Conservation (phyloP, 2,888 invertebrate genomes). For the Cacoxenus indagator region DNA sequence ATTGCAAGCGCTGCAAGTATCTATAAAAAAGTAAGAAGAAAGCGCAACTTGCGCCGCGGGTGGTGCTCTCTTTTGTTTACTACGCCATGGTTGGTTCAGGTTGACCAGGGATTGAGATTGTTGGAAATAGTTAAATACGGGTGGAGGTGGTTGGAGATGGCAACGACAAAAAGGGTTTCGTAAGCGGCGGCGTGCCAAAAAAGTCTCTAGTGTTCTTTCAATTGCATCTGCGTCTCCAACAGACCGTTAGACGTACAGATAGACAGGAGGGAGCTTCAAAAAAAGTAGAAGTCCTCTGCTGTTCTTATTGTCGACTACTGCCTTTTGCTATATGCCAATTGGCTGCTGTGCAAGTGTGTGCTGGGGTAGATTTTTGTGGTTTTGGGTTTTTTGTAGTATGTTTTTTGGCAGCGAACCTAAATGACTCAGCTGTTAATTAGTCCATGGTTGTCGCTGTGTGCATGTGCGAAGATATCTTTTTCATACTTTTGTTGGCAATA, state of each 20-base stretch:
- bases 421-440: constrained; percentile 7
- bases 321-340: not conserved
- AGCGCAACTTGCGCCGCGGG: no score
- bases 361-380: not conserved
- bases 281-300: not conserved
- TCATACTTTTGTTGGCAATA: no score
- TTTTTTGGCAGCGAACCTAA: not conserved
- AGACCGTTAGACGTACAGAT: no score
- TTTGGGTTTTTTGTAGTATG: not conserved
- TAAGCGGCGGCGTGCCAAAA: constrained; percentile 3
- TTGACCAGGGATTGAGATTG: no score
- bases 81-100: no score
- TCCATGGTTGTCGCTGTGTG: not conserved
- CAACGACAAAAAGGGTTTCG: not conserved
- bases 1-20: no score
- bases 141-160: no score
- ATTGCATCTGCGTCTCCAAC: no score
- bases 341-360: not conserved
- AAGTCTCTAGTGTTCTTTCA: not conserved
- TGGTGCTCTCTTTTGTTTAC: no score
- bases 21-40: no score
- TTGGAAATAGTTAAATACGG: no score
- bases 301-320: not conserved
- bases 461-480: not conserved
- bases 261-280: no score